These are phyloP conservation scores for Nezara viridula DNA, from an alignment of 2,888 invertebrate genomes.

Conservation along the genomic window DNA sequence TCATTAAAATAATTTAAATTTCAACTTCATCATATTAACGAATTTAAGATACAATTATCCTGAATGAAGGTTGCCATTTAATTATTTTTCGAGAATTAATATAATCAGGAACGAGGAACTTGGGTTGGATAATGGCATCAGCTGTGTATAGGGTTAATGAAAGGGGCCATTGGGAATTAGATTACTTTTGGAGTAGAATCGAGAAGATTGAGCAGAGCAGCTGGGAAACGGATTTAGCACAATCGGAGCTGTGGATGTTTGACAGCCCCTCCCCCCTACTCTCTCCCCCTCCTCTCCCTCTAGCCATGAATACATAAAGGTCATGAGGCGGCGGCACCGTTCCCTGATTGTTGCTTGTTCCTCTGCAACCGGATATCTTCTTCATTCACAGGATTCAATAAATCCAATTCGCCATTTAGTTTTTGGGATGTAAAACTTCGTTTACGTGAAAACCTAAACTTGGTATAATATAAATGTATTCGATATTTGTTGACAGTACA, in stretches of 20 bases:
- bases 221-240: conserved; percentile 18
- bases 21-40: too few species aligned
- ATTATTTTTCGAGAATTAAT: neutral
- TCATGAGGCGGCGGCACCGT: neutral
- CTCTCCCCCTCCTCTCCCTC: neutral
- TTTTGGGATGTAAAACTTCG: neutral
- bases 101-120: neutral
- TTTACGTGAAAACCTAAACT: neutral
- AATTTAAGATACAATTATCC: neutral
- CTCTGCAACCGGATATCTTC: neutral
- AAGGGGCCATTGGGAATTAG: neutral
- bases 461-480: neutral
- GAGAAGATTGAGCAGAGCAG: neutral
- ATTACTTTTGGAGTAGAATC: neutral
- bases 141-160: neutral
- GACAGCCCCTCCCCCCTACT: neutral
- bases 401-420: neutral
- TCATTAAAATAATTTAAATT: too few species aligned
- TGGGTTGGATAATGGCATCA: neutral
- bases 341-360: neutral
- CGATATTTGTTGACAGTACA: too few species aligned
- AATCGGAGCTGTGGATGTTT: conserved; percentile 16
- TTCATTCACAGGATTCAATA: neutral
- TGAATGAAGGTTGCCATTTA: neutral
- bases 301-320: conserved; percentile 8